Conservation (phyloP, 2,113 vertebrate genomes). For the Campylomormyrus numenius region DNA sequence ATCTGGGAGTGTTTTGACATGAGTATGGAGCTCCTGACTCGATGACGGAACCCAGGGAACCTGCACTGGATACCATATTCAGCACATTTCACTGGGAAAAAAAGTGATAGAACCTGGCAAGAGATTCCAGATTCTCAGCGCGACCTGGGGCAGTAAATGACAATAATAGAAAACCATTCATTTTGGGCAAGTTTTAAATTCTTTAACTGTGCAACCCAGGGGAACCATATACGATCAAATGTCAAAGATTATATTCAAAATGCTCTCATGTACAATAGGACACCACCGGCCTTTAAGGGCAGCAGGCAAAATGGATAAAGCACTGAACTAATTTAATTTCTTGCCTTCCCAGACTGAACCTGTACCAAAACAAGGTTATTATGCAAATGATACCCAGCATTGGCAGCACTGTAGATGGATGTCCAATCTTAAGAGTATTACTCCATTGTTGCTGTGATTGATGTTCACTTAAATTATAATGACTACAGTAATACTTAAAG, state of each 20-base stretch:
- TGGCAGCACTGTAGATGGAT: neutral
- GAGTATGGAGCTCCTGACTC: constrained; percentile 1
- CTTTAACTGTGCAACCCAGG: neutral
- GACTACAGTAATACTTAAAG: neutral
- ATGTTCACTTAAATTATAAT: neutral
- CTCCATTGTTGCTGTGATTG: neutral
- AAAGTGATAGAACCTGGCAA: neutral
- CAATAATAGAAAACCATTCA: neutral
- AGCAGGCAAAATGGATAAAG: neutral
- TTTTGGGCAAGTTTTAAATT: neutral
- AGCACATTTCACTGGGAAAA: neutral
- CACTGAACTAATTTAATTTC: constrained; percentile 1
- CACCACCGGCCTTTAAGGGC: neutral
- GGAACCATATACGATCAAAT: neutral
- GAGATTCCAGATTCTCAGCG: neutral
- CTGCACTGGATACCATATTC: neutral
- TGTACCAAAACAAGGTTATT: neutral
- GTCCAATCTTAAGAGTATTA: neutral
- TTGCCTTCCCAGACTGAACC: neutral
- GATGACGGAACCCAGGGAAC: neutral
- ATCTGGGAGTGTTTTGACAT: constrained; percentile 21
- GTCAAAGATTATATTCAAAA: neutral
- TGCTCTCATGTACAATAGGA: neutral
- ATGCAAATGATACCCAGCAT: neutral
- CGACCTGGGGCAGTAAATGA: neutral